Percentiles rank a stretch among this genome's conserved stretches.
Conservation (phyloP, 2,888 invertebrate species). For the Cephonodes hylas region DNA sequence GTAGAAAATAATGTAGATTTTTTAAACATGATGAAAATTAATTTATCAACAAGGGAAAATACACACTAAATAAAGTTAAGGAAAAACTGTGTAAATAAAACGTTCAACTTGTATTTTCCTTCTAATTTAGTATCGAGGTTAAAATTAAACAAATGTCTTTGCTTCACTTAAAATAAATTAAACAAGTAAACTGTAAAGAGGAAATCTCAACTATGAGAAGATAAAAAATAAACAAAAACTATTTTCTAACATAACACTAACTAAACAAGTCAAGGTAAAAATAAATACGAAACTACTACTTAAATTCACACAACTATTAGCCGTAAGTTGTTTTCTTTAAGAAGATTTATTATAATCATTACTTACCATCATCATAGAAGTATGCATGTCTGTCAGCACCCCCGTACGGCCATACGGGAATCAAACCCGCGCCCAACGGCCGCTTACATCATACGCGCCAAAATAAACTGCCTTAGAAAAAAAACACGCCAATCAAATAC, state of each 20-base stretch:
- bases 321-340: not conserved
- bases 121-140: too few species aligned
- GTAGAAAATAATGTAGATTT: too few species aligned
- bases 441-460: conserved; percentile 73
- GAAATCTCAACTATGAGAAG: too few species aligned
- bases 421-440: conserved; percentile 59
- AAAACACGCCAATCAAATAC: conserved; percentile 69
- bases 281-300: not conserved
- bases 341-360: not conserved
- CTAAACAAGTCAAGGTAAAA: not conserved
- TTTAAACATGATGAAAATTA: too few species aligned
- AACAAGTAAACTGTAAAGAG: not conserved
- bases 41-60: too few species aligned
- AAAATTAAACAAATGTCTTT: too few species aligned
- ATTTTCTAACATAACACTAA: not conserved
- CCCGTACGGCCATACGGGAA: conserved; percentile 55
- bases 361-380: conserved; percentile 78
- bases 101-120: too few species aligned
- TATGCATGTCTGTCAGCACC: conserved; percentile 64
- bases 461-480: conserved; percentile 66
- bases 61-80: too few species aligned
- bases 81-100: too few species aligned
- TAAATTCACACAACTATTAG: not conserved
- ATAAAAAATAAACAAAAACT: not conserved
- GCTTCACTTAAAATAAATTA: too few species aligned